These are phyloP conservation scores for Apteryx mantelli DNA, from an alignment of 2,113 vertebrate genomes.

Conservation along the genomic window DNA sequence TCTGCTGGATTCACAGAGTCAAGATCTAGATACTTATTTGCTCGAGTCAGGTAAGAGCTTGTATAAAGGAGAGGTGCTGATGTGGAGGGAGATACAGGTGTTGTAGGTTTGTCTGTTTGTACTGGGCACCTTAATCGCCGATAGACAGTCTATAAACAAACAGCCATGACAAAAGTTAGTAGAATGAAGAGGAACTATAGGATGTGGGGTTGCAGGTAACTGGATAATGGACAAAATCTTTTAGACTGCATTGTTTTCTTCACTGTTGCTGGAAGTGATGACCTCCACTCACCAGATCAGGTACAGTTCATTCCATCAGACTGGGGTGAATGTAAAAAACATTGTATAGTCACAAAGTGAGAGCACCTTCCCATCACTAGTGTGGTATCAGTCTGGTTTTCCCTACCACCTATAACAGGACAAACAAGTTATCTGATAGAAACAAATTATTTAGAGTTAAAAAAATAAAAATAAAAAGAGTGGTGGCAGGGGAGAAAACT, in stretches of 20 bases:
- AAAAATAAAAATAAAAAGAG: neutral
- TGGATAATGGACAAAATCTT: neutral
- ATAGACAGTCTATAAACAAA: slow-evolving; percentile 69
- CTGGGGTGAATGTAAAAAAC: neutral
- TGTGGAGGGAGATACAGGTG: slow-evolving; percentile 67
- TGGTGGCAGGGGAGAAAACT: neutral
- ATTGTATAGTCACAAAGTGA: neutral
- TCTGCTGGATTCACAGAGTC: slow-evolving; percentile 68
- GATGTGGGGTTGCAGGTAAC: neutral
- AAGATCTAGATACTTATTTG: slow-evolving; percentile 56
- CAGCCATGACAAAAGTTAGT: neutral
- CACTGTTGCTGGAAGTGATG: neutral
- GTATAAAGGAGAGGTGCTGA: slow-evolving; percentile 71
- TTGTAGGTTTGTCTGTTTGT: slow-evolving; percentile 70
- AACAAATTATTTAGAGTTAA: neutral
- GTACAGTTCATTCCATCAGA: neutral
- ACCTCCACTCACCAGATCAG: neutral
- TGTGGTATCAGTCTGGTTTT: neutral
- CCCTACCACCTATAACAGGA: neutral
- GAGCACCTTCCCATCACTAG: neutral
- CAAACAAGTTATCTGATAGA: neutral
- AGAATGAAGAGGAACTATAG: neutral
- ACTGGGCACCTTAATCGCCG: slow-evolving; percentile 66
- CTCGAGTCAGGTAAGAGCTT: slow-evolving; percentile 61
- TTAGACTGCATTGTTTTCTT: neutral